These are phyloP conservation scores for Meteorus cinctellus DNA, from an alignment of 2,888 invertebrate genomes.

Conservation along the genomic window DNA sequence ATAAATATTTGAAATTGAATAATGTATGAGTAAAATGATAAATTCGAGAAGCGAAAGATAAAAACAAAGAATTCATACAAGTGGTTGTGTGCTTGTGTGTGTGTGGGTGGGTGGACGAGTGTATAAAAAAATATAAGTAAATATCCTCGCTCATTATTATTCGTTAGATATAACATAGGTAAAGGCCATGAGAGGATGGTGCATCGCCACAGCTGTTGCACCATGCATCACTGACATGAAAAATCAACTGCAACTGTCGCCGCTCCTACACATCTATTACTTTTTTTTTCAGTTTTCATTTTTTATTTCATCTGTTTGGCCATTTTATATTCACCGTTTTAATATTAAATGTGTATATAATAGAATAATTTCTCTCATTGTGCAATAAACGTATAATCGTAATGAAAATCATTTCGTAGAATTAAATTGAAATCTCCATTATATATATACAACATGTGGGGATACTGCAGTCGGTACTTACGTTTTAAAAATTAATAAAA, in stretches of 20 bases:
- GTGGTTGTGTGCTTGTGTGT: not conserved
- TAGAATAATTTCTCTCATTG: not conserved
- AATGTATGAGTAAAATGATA: slow-evolving; percentile 27
- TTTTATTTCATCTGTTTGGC: not conserved
- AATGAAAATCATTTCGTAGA: not conserved
- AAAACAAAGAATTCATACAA: not conserved
- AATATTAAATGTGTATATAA: not conserved
- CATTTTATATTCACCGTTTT: not conserved
- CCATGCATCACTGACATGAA: slow-evolving; percentile 13
- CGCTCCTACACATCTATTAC: not conserved
- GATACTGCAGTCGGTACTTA: not conserved
- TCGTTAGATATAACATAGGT: slow-evolving; percentile 2
- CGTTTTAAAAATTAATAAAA: not conserved
- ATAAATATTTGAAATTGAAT: slow-evolving; percentile 32
- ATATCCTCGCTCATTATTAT: slow-evolving; percentile 3
- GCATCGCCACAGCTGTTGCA: slow-evolving; percentile 3
- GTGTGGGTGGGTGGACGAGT: not conserved
- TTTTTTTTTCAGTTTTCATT: not conserved
- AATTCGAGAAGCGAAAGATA: not conserved
- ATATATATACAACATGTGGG: not conserved
- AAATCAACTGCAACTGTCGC: slow-evolving; percentile 13
- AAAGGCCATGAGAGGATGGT: slow-evolving; percentile 15
- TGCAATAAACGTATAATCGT: not conserved
- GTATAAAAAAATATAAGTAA: not conserved
- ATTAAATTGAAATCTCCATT: not conserved